These are phyloP conservation scores for Siderastrea siderea DNA, from an alignment of 92 coral and sea anemone genomes.

Conservation along the genomic window DNA sequence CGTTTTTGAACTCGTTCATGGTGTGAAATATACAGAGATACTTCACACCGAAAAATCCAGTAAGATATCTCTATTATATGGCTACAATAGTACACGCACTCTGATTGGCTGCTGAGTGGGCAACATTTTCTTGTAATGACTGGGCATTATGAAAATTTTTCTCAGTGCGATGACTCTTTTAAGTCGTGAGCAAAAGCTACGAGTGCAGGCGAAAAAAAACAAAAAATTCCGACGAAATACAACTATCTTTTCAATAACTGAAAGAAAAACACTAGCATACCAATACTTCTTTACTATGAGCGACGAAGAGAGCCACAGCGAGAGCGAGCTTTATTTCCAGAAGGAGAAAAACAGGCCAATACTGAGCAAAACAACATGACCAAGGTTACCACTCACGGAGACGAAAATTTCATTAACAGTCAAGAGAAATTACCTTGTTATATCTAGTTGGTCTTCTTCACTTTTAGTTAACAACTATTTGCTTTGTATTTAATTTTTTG, in stretches of 20 bases:
- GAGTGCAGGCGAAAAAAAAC: not conserved
- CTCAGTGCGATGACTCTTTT: not conserved
- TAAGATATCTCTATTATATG: no score
- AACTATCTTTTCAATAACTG: constrained; percentile 22
- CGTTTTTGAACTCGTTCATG: no score
- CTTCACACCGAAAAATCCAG: no score
- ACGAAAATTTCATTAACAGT: constrained; percentile 47
- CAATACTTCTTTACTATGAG: constrained; percentile 35
- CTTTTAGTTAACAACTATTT: no score
- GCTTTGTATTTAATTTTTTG: no score
- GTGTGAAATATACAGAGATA: no score
- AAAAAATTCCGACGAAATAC: not conserved
- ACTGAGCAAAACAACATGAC: constrained; percentile 46
- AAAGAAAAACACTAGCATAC: constrained; percentile 11
- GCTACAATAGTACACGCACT: no score
- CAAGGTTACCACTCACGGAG: constrained; percentile 34
- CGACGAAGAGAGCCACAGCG: constrained; percentile 55
- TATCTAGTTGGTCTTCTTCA: no score
- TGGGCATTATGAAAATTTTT: not conserved
- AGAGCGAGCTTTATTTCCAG: constrained; percentile 51
- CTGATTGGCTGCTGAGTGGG: no score
- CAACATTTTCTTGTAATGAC: no score
- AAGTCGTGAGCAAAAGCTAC: not conserved
- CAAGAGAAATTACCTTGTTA: no score
- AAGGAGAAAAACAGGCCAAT: constrained; percentile 46